Conservation (phyloP, 2,113 vertebrate genomes). For the Gnathonemus echidnorhynchus region DNA sequence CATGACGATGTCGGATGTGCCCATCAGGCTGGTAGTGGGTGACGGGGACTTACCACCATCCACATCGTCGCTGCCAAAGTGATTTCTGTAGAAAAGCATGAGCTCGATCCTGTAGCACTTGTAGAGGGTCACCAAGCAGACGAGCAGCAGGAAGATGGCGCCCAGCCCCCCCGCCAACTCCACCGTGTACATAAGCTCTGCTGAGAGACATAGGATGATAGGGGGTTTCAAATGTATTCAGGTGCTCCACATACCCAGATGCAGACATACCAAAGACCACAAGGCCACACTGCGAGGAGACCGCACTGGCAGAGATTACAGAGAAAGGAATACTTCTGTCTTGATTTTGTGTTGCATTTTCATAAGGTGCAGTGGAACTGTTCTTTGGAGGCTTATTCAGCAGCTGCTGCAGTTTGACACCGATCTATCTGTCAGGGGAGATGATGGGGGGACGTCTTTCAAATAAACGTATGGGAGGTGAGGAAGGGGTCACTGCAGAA, state of each 20-base stretch:
- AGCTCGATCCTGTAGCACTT: conserved; percentile 98
- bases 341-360: neutral
- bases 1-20: neutral
- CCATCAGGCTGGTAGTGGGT: neutral
- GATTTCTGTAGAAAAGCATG: conserved; percentile 97
- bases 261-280: neutral
- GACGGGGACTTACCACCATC: conserved; percentile 76
- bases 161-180: conserved; percentile 94
- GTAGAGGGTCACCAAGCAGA: conserved; percentile 90
- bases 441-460: neutral
- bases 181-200: conserved; percentile 95
- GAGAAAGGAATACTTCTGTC: neutral
- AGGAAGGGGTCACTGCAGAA: neutral
- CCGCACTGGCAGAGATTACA: neutral
- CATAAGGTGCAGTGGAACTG: neutral
- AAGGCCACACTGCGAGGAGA: neutral
- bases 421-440: neutral
- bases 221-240: neutral
- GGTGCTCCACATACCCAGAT: neutral
- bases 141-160: conserved; percentile 88
- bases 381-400: neutral
- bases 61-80: conserved; percentile 92
- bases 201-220: conserved; percentile 44
- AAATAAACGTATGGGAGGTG: neutral
- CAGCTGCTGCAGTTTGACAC: neutral